Base-by-base conservation (phyloP, 2,888 invertebrate species). In the Amiota communis region DNA sequence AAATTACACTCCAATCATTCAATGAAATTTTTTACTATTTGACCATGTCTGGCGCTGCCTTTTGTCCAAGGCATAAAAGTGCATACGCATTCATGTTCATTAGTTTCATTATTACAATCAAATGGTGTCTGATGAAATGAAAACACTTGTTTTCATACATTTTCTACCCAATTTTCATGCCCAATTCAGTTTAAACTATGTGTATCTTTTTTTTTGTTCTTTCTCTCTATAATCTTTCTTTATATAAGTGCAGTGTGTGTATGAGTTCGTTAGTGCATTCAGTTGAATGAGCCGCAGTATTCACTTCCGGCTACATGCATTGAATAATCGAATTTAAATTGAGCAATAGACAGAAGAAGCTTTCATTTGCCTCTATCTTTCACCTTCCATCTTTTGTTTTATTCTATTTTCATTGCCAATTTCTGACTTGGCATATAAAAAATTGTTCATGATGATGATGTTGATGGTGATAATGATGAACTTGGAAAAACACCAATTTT, bases 311-410 rank as follows among this genome's bases (percentile, higher is more conserved):
- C 77, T 80, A 79, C 83, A 76, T 81, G 86, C 76, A 76, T 83
- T 81, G 84, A 84, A 83, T 83, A 83, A 86, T 86, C 84, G 86
- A 85, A 83, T 83, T 83, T 83, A 74, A 84, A 63, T 63, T 63
- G 63, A 23, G 46, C 13, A 11, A 59, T 8, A 23, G 23, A 63
- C 63, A 63, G n/a, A 36, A 11, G 8, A 15, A 59, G 23, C 20
- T 20, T 59, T n/a, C 15, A 10, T 15, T 15, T 53, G 53, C 15
- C n/a, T 36, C 36, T 6, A 36, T 6, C 36, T 36, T 36, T 6
- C 36, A 36, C 36, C 1, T 2, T 23, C 23, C 36, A 36, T 36
- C 6, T 36, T 36, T 36, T 36, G 8, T 36, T 36, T 2, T 36
- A 36, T 36, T 36, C 36, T 36, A 36, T 6, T 36, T 36, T 36